Evolutionary conservation across 2,113 vertebrate genomes (phyloP).

Genomic region (Channa maculata): DNA sequence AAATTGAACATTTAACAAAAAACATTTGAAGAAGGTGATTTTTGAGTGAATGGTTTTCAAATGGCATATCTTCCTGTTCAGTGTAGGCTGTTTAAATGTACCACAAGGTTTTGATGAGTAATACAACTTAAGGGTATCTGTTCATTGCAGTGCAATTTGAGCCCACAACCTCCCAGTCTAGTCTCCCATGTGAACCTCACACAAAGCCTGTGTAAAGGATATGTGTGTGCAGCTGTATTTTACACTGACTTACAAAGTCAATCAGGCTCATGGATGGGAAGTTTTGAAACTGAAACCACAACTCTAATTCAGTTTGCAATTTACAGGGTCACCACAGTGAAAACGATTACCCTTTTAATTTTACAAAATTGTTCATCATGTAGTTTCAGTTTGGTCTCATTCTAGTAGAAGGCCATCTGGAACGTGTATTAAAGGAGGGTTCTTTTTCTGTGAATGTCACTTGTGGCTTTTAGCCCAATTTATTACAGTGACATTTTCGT

Average conservation of each 20-base stretch:
- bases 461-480: not conserved
- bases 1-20: not conserved
- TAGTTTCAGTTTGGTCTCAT: not conserved
- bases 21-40: too few relatives aligned
- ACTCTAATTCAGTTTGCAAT: not conserved
- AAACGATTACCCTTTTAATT: not conserved
- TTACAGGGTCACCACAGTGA: not conserved
- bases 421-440: not conserved
- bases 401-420: not conserved
- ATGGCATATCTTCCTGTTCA: not conserved
- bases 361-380: not conserved
- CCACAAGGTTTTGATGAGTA: not conserved
- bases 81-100: too few relatives aligned
- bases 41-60: not conserved
- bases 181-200: constrained; percentile 46
- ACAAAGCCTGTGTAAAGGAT: not conserved
- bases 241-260: constrained; percentile 5
- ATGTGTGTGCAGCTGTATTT: not conserved
- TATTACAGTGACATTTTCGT: not conserved
- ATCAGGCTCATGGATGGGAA: not conserved
- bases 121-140: constrained; percentile 8
- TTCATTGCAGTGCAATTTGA: constrained; percentile 23
- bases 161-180: constrained; percentile 30
- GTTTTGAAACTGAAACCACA: not conserved
- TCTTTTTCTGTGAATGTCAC: not conserved